Evolutionary conservation across 2,113 vertebrate species (phyloP).

Genomic region (human (Homo sapiens)): GRCh38 chr17:5311501-5312000

Average conservation of each 20-base stretch:
- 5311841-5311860: not conserved
- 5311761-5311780: not conserved
- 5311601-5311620: too few species aligned
- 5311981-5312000: not conserved
- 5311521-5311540: too few species aligned
- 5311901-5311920: conserved; percentile 1
- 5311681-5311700: too few species aligned
- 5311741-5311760: not conserved
- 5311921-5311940: not conserved
- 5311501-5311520: too few species aligned
- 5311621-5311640: too few species aligned
- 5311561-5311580: too few species aligned
- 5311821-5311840: not conserved
- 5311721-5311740: not conserved
- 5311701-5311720: not conserved
- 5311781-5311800: not conserved
- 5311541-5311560: too few species aligned
- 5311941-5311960: not conserved
- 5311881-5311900: not conserved
- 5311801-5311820: conserved; percentile 19
- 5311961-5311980: not conserved
- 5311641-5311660: too few species aligned
- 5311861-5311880: not conserved
- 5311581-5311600: too few species aligned
- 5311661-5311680: too few species aligned